Evolutionary conservation across 2,113 vertebrate genomes (phyloP), one percentile per base, ranked within the genome.

Genomic region (Catharus bicknelli): DNA sequence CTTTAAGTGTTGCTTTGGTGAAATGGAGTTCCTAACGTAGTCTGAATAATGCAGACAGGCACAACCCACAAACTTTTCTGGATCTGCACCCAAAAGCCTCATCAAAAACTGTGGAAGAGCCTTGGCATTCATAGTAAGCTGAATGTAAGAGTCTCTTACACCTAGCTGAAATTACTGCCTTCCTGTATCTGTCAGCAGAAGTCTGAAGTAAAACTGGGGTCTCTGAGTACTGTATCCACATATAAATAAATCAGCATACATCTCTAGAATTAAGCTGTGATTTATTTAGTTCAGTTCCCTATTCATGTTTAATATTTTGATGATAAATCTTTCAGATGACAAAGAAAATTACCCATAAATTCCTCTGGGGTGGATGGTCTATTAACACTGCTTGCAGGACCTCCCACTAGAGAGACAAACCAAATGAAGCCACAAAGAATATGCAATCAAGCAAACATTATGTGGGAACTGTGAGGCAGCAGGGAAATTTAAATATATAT

Each of bases 401-500:
- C 59, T 94, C 82, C 74, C 63, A 63, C 59, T 90, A 90, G 91
- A 94, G 74, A 91, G 47, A 90, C 61, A 86, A 94, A 96, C 16
- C 78, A 90, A 94, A 89, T 89, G 78, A 94, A 92, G 84, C 23
- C 5, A 67, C 40, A 85, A 94, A 92, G 73, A 94, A 80, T 81
- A 80, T 63, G 57, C 75, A 96, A 95, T 94, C 91, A 94, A 83
- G 75, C 51, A 94, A 88, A 83, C 17, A 77, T 88, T 91, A 55
- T 83, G 51, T 67, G 36, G 53, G 82, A 94, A 93, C 68, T 77
- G 40, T 50, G 59, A 91, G 50, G 67, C 55, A 83, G 78, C 55
- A 77, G 70, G 63, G 67, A 94, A 94, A 94, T 94, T 94, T 87
- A 94, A 94, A 91, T 69, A 85, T 67, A 89, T 73, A 94, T 82